Evolutionary conservation across 2,797 vertebrate species (phyloP), one percentile per base, ranked within the genome.

Genomic region (Podargus strigoides): DNA sequence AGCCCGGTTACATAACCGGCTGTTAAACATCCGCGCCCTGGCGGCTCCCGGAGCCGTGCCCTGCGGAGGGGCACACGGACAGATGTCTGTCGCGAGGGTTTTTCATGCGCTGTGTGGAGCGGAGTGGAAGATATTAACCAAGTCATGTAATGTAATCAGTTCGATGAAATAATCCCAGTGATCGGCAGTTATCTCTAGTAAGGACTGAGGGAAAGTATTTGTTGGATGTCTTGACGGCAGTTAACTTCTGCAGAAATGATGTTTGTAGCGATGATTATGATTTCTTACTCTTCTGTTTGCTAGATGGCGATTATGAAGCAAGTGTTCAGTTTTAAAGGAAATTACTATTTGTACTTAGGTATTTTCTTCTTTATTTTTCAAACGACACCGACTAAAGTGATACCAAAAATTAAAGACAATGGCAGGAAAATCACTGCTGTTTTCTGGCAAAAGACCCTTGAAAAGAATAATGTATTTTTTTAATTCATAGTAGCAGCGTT

Each of bases 1-100:
- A 91, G 87, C 26, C 63, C 79, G 80, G 80, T 98, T 97, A 97
- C 36, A 41, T 97, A 98, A 98, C 73, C 85, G 72, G 39, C 86
- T 49, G 2, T 26, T 10, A 24, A 69, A 72, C 88, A 91, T 26
- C 49, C n/a, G n/a, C n/a, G n/a, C n/a, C n/a, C n/a, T n/a, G n/a
- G n/a, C n/a, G n/a, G n/a, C n/a, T n/a, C n/a, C n/a, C n/a, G n/a
- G n/a, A n/a, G n/a, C n/a, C n/a, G n/a, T n/a, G n/a, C n/a, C n/a
- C n/a, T n/a, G n/a, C n/a, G n/a, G n/a, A n/a, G n/a, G n/a, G n/a
- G n/a, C n/a, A n/a, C n/a, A 3, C 14, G 73, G 47, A 11, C 37
- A 17, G 55, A 52, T 85, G 75, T 42, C 72, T n/a, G 36, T 55
- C 37, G 41, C 10, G 21, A 20, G 32, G 28, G 1, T 39, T 58